phyloP scores from a whole-genome alignment of 2,113 vertebrate species.

The Pholis gunnellus region DNA sequence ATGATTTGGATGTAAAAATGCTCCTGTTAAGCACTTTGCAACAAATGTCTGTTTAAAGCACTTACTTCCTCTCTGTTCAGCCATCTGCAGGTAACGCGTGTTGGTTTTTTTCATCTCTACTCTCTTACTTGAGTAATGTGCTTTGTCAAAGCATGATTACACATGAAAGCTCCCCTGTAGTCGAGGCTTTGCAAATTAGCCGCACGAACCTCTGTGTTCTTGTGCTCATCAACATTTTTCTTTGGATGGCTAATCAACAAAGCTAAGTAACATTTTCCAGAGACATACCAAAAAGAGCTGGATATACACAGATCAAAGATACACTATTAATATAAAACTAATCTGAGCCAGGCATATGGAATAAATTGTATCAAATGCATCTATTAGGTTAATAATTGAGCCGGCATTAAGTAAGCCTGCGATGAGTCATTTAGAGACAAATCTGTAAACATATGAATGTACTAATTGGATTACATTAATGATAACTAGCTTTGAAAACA shows the following conservation, averaged over 20 bases:
- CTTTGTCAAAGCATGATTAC: not conserved
- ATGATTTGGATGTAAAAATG: not conserved
- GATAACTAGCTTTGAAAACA: conserved; percentile 69
- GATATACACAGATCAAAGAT: not conserved
- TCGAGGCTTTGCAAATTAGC: not conserved
- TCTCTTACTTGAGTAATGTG: conserved; percentile 7
- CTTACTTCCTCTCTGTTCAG: not conserved
- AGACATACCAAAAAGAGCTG: not conserved
- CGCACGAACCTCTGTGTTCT: not conserved
- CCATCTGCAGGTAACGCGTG: not conserved
- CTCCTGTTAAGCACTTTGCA: not conserved
- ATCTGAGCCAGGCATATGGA: conserved; percentile 3
- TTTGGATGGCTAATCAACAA: not conserved
- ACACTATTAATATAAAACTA: not conserved
- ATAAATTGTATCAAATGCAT: conserved; percentile 17
- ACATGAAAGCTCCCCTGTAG: not conserved
- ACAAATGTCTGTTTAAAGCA: not conserved
- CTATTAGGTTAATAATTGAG: conserved; percentile 24
- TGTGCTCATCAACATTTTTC: not conserved
- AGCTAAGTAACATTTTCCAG: not conserved
- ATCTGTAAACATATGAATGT: conserved; percentile 56
- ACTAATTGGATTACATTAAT: conserved; percentile 75
- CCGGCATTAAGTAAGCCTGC: conserved; percentile 46
- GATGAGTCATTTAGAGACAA: conserved; percentile 49
- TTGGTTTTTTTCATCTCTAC: conserved; percentile 5